Evolutionary conservation across 1,140 invertebrate species (phyloP), one percentile per base, ranked within the genome.

Genomic region (Odontomachus brunneus): DNA sequence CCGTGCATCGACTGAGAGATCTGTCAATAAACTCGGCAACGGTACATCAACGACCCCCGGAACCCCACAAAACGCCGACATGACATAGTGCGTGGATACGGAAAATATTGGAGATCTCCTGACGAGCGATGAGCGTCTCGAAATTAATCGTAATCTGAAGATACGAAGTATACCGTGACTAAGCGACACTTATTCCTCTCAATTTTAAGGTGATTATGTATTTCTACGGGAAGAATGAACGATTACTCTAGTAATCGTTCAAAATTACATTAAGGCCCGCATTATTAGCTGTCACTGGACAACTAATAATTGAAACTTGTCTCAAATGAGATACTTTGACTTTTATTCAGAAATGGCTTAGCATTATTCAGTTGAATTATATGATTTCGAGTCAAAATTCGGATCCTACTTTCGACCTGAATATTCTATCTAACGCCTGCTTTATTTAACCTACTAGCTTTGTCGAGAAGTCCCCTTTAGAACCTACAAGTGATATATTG

Each of bases 11-110:
- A 66, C 53, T 19, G 73, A 82, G 55, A 60, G 78, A 89, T 90
- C 88, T 85, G 90, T 92, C 91, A 87, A 89, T 90, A 89, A 91
- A 87, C 75, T 33, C 66, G 78, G 51, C 84, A 91, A 91, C 90
- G 90, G 91, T 87, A 92, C 85, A 85, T 88, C 75, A 80, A 19
- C 53, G 75, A 80, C 75, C 65, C 49, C 3, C 65, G 51, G 65
- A 57, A 80, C 53, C 65, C 7, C 38, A 51, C 48, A 17, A 80
- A 80, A 80, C 29, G 7, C 63, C 38, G 33, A 53, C 51, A 33
- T 80, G 65, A 80, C 75, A 59, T 71, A 80, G 65, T 69, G 57
- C n/a, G n/a, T 24, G 51, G 22, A 67, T 78, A 44, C 73, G 17
- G 69, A 67, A 78, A 78, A 69, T 19, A 24, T 62, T 17, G 24